Evolutionary conservation across 2,113 vertebrate genomes (phyloP), one percentile per base, ranked within the genome.

Genomic region (Seriola quinqueradiata): DNA sequence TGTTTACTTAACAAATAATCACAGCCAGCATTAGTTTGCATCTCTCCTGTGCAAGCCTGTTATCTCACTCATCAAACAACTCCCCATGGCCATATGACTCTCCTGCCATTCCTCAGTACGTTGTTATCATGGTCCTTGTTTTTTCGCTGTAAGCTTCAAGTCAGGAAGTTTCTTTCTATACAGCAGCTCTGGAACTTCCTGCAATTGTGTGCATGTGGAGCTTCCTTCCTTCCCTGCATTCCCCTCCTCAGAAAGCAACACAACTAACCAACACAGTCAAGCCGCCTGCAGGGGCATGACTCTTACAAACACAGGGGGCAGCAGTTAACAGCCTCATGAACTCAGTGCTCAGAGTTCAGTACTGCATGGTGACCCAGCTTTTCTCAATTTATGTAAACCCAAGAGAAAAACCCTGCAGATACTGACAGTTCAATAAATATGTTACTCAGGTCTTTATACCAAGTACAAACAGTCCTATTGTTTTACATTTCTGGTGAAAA

Each of bases 151-250:
- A 44, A 71, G 58, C 63, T 69, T 57, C 9, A 77, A 60, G 69
- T 48, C 83, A 91, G 89, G 87, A 90, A 86, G 82, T 76, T 80
- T 23, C 19, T 65, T 72, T 85, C 65, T 72, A 57, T 50, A 42
- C 59, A 70, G 68, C 81, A 63, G 59, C 68, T 77, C 52, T 14
- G 87, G 63, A 84, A 74, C 92, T 92, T 95, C 95, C 94, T 87
- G 90, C 87, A 91, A 94, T 95, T 95, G 95, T 95, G 76, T 75
- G 63, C 25, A 12, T 36, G 78, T 32, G 59, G 59, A 34, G 75
- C 84, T 94, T 94, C 92, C 92, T 93, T 92, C 88, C 94, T 90
- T 70, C 64, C 70, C 85, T 87, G 50, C 40, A 48, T 74, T 72
- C 58, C 28, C 28, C 44, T 59, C 54, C 32, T 44, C 32, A 38